Evolutionary conservation across 2,888 invertebrate genomes (phyloP).

Genomic region (Plebejus melissa): DNA sequence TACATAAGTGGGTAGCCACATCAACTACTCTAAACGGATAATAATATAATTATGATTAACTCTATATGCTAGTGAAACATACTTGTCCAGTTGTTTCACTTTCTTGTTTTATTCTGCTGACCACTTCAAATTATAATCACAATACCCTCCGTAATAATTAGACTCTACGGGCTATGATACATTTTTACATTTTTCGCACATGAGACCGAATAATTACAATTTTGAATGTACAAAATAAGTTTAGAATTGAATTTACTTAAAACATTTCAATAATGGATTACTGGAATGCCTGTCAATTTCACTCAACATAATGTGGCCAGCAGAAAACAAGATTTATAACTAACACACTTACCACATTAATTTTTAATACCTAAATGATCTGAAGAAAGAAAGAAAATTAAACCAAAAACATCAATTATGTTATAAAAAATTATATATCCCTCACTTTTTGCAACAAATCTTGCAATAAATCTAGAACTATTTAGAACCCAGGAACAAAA

Average conservation of each 20-base stretch:
- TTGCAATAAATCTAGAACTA: constrained; percentile 13
- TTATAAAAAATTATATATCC: constrained; percentile 23
- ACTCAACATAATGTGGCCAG: constrained; percentile 46
- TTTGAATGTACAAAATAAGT: constrained; percentile 1
- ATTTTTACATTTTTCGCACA: neutral
- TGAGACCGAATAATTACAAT: constrained; percentile 12
- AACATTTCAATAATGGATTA: constrained; percentile 1
- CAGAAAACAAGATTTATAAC: constrained; percentile 54
- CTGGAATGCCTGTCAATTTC: constrained; percentile 23
- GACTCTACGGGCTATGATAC: neutral
- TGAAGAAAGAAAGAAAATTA: constrained; percentile 65
- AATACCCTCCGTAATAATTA: constrained; percentile 7
- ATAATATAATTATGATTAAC: constrained; percentile 75
- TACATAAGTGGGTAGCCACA: constrained; percentile 76
- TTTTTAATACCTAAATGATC: constrained; percentile 42
- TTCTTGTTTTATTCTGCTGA: constrained; percentile 56
- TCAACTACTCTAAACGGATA: constrained; percentile 73
- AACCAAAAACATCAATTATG: constrained; percentile 50
- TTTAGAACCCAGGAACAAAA: constrained; percentile 10
- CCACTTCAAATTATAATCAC: constrained; percentile 37
- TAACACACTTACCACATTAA: constrained; percentile 50
- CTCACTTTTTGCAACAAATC: constrained; percentile 11
- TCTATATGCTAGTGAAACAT: constrained; percentile 59
- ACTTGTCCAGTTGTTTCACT: constrained; percentile 53
- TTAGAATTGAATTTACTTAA: constrained; percentile 10